These are phyloP conservation scores for Myiotriccus ornatus DNA, from an alignment of 2,797 vertebrate genomes.

Conservation along the genomic window DNA sequence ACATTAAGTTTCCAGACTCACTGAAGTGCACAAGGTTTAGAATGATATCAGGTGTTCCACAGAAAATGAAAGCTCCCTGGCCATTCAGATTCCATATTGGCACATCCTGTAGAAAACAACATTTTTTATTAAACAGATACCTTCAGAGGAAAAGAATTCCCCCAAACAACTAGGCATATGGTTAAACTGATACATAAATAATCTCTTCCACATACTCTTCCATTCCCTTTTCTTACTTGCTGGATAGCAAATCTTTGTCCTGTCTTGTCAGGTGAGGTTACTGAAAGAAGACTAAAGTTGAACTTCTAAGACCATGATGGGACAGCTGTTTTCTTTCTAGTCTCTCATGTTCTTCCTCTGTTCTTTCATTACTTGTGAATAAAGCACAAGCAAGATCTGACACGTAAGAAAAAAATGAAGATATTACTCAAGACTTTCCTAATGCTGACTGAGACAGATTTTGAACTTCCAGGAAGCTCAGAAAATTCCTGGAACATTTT, in stretches of 20 bases:
- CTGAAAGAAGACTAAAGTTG: not conserved
- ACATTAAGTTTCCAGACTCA: not conserved
- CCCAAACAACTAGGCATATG: rapidly evolving
- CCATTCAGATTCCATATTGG: not conserved
- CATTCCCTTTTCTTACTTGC: not conserved
- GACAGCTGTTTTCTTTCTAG: not conserved
- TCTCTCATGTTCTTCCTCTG: not conserved
- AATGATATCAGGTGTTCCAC: not conserved
- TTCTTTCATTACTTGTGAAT: not conserved
- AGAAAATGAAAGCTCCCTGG: not conserved
- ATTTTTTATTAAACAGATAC: not conserved
- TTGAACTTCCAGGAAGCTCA: slow-evolving; percentile 25
- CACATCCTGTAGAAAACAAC: not conserved
- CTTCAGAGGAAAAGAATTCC: not conserved
- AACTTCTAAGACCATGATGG: not conserved
- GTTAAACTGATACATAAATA: not conserved
- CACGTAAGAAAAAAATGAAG: not conserved
- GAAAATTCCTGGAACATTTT: not conserved
- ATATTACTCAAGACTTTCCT: not conserved
- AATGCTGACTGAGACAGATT: not conserved
- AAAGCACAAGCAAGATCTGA: not conserved
- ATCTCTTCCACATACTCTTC: not conserved
- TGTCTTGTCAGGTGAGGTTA: not conserved
- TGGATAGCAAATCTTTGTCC: not conserved
- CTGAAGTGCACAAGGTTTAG: not conserved